A percentile compares a stretch with the other conserved stretches of the same genome.
phyloP scores from a whole-genome alignment of 2,113 vertebrate genomes.

The Sinocyclocheilus rhinocerous region DNA sequence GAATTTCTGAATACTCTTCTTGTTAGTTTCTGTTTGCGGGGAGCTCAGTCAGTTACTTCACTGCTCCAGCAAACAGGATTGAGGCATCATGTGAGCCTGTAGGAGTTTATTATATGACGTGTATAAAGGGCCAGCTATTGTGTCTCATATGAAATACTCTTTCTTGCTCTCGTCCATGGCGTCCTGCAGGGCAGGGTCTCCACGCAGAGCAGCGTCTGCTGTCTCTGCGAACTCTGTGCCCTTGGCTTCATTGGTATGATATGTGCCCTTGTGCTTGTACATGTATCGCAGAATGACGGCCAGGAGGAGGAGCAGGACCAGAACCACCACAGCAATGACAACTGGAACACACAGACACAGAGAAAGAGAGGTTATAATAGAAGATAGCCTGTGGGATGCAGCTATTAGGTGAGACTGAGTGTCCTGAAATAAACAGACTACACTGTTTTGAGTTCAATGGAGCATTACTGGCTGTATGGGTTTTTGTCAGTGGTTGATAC shows the following conservation, averaged over 20 bases:
- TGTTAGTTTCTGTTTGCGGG: neutral
- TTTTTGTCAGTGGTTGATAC: neutral
- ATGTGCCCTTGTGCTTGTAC: slow-evolving; percentile 86
- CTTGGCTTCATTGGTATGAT: slow-evolving; percentile 89
- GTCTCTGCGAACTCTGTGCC: slow-evolving; percentile 85
- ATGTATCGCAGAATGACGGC: slow-evolving; percentile 78
- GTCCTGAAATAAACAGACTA: neutral
- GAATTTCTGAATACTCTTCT: neutral
- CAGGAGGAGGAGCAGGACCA: slow-evolving; percentile 79
- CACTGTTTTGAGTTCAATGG: neutral
- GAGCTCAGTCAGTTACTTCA: neutral
- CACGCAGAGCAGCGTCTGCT: slow-evolving; percentile 78
- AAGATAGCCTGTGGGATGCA: neutral
- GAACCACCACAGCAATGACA: slow-evolving; percentile 75
- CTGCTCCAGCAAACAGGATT: slow-evolving; percentile 12
- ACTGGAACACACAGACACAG: slow-evolving; percentile 64
- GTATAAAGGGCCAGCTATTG: neutral
- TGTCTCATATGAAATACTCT: slow-evolving; percentile 88
- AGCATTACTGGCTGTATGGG: neutral
- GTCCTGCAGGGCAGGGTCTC: slow-evolving; percentile 80
- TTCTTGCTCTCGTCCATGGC: slow-evolving; percentile 81
- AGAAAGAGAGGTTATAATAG: neutral
- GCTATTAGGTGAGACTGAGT: neutral
- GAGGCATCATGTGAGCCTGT: neutral
- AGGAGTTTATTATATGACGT: slow-evolving; percentile 3